Evolutionary conservation across 2,113 vertebrate genomes (phyloP), one percentile per base, ranked within the genome.

Genomic region (Oenanthe oenanthe): DNA sequence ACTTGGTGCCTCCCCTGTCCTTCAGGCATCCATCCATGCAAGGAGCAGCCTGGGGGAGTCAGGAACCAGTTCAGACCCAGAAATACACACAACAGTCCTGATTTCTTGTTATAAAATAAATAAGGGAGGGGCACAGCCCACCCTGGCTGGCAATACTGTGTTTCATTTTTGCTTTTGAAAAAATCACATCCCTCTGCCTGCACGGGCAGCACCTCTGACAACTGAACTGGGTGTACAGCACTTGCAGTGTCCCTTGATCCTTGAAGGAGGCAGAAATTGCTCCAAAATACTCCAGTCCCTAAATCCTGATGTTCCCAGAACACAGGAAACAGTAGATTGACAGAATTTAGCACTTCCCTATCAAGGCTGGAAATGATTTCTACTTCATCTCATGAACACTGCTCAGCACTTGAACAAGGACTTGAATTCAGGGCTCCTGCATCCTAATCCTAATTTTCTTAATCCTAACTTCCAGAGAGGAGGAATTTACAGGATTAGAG

Each of bases 121-220:
- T 6, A n/a, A 6, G 3, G 29, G 60, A 42, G 22, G 12, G 32
- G 10, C 43, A 50, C 15, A 3, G 7, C 10, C 11, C 45, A 45
- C 8, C 25, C 21, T 10, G 2, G 51, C 31, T 86, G 17, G 8
- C 47, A 3, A 2, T 57, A 57, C 29, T 36, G 1, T 9, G 34
- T 36, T 28, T 7, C 17, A 10, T 13, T 68, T 63, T 54, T 56
- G 51, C 45, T 32, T 60, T 74, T 68, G 36, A 32, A 65, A 38
- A 40, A 54, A 2, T n/a, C 4, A 1, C 51, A 32, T 28, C n/a
- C 24, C 36, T 34, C 57, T 34, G 57, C 50, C n/a, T 1, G 0
- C 38, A 9, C 0, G 1, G 40, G 26, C 68, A 74, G 31, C 53
- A 32, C 34, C 32, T 50, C 45, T 71, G 19, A 19, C 0, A 0